A percentile compares a stretch with the other conserved stretches of the same genome.
Evolutionary conservation across 2,113 vertebrate species (phyloP).

Genomic region (Boulengeromyrus knoepffleri): DNA sequence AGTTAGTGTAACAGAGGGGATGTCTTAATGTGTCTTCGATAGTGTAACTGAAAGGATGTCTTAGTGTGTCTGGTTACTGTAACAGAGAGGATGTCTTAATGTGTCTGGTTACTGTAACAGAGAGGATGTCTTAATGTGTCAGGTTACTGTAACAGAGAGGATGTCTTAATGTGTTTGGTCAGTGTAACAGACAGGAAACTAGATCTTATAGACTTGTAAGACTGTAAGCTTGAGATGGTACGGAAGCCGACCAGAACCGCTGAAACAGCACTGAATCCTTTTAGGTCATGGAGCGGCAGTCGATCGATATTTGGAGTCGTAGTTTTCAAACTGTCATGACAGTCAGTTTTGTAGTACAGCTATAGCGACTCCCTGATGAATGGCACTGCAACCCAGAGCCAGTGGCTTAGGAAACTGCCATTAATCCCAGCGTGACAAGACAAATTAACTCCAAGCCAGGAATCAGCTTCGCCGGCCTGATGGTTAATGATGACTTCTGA

Average conservation of each 20-base stretch:
- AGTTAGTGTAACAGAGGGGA: background rate
- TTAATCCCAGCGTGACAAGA: constrained; percentile 4
- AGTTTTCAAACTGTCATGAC: constrained; percentile 7
- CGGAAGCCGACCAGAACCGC: background rate
- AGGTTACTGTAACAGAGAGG: background rate
- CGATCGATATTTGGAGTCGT: background rate
- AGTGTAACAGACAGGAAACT: background rate
- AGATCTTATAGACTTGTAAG: background rate
- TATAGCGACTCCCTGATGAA: background rate
- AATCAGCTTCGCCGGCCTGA: background rate
- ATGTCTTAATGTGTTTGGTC: background rate
- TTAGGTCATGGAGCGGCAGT: background rate
- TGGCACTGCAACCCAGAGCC: background rate
- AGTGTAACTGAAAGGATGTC: background rate
- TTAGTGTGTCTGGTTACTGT: background rate
- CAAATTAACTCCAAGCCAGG: background rate
- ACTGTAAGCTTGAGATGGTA: background rate
- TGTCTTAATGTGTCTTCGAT: background rate
- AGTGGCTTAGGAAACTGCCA: constrained; percentile 5
- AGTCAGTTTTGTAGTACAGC: background rate
- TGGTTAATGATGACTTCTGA: background rate
- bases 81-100: background rate
- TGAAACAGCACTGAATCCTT: constrained; percentile 7
- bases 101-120: background rate
- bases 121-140: background rate